Base-by-base conservation (phyloP, 2,797 vertebrate species). In the Fundulus diaphanus region DNA sequence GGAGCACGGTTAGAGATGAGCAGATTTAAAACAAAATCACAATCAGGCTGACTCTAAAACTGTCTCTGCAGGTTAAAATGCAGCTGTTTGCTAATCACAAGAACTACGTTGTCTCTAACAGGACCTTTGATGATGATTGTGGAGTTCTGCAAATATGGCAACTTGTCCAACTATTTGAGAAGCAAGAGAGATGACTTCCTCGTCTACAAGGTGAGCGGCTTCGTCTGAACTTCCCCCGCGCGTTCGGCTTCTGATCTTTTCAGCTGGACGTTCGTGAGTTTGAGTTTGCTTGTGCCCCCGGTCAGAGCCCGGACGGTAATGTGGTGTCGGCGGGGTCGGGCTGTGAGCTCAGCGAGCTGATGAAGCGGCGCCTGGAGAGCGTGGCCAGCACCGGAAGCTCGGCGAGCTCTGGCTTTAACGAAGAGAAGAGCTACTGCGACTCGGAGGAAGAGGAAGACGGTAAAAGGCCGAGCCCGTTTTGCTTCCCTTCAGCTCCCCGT, bases 361-460 rank as follows among this genome's bases (percentile, higher is more conserved):
- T 97, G 92, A 98, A 99, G 91, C 95, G 97, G 24, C 95, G 97
- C 44, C 94, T 99, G 33, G 97, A 99, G 95, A 99, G 97, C 0
- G 96, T 99, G 82, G 97, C 97, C 78, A 99, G 97, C 91, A 98
- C 97, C 0, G 97, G 97, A 87, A 99, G 97, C 88, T 98, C 97
- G 0, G 97, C 97, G 72, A 98, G 97, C 90, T 99, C 97, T 3
- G 97, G 97, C 74, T 99, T 98, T 83, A 95, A 98, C 85, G 97
- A 98, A 94, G 97, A 99, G 92, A 99, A 98, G 95, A 99, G 97
- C 89, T 98, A 97, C 92, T 97, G 96, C 0, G 97, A 99, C 90
- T 97, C 96, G 1, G 97, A 98, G 89, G 97, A 98, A 89, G 97
- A 98, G 87, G 97, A 98, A 93, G 97, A 99, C 96, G 97, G 97